Base-by-base conservation (phyloP, 2,888 invertebrate species). In the Tubulanus polymorphus region DNA sequence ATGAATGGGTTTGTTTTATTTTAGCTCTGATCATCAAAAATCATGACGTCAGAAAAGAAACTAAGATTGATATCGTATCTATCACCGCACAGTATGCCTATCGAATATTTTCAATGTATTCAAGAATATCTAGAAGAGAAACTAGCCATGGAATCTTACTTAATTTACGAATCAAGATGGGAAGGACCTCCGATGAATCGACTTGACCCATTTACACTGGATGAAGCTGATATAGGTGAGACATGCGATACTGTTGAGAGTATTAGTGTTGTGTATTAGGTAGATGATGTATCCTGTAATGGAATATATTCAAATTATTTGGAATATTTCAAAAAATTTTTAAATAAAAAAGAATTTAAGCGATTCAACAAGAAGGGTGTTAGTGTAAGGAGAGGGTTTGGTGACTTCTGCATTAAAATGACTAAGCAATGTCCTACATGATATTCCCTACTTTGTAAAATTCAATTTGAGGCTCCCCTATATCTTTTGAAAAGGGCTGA, bases 51-150 rank as follows among this genome's bases (percentile, higher is more conserved):
- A n/a, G n/a, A 28, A 18, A 56, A 54, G 30, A 68, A 62, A 23
- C 71, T 86, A 54, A 81, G 85, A 12, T 70, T 85, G 47, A 80
- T 83, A 60, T 85, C 85, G 0, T 86, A 85, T 69, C 82, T 86
- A 82, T 83, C 84, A 62, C 86, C 86, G 15, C n/a, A n/a, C n/a
- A 83, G 84, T 48, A 82, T 85, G 61, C 85, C 85, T 3, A 82
- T 86, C 41, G 83, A 84, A 67, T 71, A 85, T 46, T 86, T 84
- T 72, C 84, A 85, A 70, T 73, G 82, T 57, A 78, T 85, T 37
- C 66, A 84, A 69, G 81, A 83, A 53, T 79, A 84, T 56, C 69
- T 86, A 59, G 86, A 86, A 68, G 78, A 81, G 29, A 73, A 80
- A 5, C 65, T 84, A 47, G 78, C 79, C 37, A 80, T 82, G 60